A percentile compares a stretch with the other conserved stretches of the same genome.
These are phyloP conservation scores for Alouatta palliata DNA, from an alignment of 2,113 vertebrate species.

Conservation along the genomic window DNA sequence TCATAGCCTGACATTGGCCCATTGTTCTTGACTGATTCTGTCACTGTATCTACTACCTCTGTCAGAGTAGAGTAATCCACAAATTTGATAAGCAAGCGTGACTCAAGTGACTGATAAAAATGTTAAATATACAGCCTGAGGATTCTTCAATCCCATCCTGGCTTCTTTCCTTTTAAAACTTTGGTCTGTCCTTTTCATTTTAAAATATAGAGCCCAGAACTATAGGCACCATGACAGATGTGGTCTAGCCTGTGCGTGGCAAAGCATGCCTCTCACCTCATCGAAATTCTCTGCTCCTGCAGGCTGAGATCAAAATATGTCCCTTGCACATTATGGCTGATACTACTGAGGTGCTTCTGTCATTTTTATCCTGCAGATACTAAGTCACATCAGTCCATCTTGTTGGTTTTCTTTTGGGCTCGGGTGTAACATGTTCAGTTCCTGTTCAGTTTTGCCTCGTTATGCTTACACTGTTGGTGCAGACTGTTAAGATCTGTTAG, in stretches of 20 bases:
- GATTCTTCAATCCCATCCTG: background rate
- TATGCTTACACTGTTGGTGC: background rate
- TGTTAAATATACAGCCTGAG: background rate
- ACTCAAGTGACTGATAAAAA: constrained; percentile 4
- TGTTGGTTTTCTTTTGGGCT: background rate
- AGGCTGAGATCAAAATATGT: background rate
- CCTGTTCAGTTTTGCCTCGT: background rate
- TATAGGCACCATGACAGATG: accelerated
- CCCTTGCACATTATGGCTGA: background rate
- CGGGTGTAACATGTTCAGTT: too few relatives aligned
- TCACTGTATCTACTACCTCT: background rate
- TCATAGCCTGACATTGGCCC: background rate
- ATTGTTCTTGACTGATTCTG: constrained; percentile 45
- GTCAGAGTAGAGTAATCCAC: background rate
- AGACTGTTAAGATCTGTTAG: background rate
- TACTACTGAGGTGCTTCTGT: background rate
- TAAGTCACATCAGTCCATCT: background rate
- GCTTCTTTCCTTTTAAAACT: background rate
- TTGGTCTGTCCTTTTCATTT: background rate
- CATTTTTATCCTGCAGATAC: background rate
- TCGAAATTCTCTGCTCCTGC: background rate
- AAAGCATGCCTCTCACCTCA: too few relatives aligned
- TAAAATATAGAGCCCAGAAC: background rate
- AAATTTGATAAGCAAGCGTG: constrained; percentile 42
- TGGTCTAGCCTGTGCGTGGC: too few relatives aligned